Percentiles rank a stretch among this genome's conserved stretches.
These are phyloP conservation scores for Phrynocephalus forsythii DNA, from an alignment of 2,797 vertebrate species.

Conservation along the genomic window DNA sequence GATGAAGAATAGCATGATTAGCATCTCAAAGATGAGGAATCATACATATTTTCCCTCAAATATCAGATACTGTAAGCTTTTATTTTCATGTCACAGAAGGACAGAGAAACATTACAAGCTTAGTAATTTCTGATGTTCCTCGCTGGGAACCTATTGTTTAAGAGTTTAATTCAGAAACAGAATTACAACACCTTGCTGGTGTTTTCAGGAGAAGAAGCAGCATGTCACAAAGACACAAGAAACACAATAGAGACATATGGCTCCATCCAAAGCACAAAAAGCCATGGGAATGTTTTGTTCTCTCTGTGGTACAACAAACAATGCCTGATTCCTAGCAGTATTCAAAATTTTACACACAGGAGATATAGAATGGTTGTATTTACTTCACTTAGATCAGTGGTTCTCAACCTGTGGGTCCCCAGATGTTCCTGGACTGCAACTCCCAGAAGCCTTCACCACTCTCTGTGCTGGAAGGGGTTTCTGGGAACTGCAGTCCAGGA, in stretches of 20 bases:
- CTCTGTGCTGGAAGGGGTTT: no score
- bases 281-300: not conserved
- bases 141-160: not conserved
- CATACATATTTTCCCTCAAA: not conserved
- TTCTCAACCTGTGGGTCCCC: no score
- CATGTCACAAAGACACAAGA: not conserved
- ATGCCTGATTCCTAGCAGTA: not conserved
- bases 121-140: not conserved
- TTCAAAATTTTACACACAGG: conserved; percentile 7
- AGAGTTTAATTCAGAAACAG: conserved; percentile 23
- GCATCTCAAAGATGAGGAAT: not conserved
- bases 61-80: not conserved
- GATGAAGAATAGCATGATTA: not conserved
- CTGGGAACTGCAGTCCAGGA: no score
- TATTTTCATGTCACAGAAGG: conserved; percentile 4
- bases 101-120: not conserved
- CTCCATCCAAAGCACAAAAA: not conserved
- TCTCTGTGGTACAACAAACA: not conserved
- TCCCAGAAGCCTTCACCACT: no score
- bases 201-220: conserved; percentile 8
- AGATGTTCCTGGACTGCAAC: no score
- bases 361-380: not conserved
- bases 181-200: not conserved
- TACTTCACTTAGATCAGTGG: conserved; percentile 1
- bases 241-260: not conserved